These are phyloP conservation scores for Triplophysa dalaica DNA, from an alignment of 2,113 vertebrate genomes.

Conservation along the genomic window DNA sequence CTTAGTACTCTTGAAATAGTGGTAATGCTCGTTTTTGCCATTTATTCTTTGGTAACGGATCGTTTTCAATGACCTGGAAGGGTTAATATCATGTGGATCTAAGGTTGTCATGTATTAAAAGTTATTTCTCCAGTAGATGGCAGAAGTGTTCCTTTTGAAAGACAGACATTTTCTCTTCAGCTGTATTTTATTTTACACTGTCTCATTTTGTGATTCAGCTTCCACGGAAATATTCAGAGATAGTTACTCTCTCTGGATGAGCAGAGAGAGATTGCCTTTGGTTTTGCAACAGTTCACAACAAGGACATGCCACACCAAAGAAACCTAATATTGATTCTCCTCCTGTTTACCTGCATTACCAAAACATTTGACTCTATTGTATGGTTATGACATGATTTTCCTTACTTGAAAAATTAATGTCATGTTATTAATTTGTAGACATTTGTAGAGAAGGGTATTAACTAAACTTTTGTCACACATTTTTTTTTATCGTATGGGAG, in stretches of 20 bases:
- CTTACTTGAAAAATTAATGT: not conserved
- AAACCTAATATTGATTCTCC: not conserved
- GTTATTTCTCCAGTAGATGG: slow-evolving; percentile 36
- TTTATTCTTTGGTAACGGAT: not conserved
- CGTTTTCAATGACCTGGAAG: too few relatives aligned
- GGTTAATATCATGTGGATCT: not conserved
- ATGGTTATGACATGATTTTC: slow-evolving; percentile 2
- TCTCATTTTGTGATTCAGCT: slow-evolving; percentile 6
- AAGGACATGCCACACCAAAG: not conserved
- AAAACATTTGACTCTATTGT: not conserved
- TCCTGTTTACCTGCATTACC: not conserved
- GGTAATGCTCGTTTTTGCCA: not conserved
- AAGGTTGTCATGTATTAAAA: not conserved
- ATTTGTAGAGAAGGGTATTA: too few relatives aligned
- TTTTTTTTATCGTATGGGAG: too few relatives aligned
- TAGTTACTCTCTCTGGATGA: slow-evolving; percentile 1
- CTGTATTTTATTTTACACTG: slow-evolving; percentile 16
- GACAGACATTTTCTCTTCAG: not conserved
- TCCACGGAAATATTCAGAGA: slow-evolving; percentile 16
- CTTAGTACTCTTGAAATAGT: not conserved
- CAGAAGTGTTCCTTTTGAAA: slow-evolving; percentile 12
- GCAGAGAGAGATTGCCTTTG: not conserved
- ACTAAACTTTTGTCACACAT: too few relatives aligned
- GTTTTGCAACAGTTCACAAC: slow-evolving; percentile 1
- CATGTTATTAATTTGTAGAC: not conserved